A percentile compares a stretch with the other conserved stretches of the same genome.
phyloP scores from a whole-genome alignment of 2,113 vertebrate species.

The rabbit (Oryctolagus cuniculus) region DNA sequence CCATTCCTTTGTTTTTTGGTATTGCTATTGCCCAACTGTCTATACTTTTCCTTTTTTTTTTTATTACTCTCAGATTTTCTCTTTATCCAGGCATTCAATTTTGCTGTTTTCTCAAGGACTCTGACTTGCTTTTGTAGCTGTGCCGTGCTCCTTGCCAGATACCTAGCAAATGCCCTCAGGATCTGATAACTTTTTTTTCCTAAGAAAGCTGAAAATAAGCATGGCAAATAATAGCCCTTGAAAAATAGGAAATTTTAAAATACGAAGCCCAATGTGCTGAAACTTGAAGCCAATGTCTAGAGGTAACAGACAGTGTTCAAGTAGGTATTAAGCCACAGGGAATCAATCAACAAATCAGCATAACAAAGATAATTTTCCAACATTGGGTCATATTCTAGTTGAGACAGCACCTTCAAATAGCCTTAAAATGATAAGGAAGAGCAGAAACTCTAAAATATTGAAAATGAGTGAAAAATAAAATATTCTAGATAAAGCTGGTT shows the following conservation, averaged over 20 bases:
- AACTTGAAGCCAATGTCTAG: slow-evolving; percentile 41
- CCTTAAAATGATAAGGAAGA: not conserved
- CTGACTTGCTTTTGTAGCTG: slow-evolving; percentile 40
- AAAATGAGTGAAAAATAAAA: slow-evolving; percentile 42
- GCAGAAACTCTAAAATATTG: slow-evolving; percentile 1
- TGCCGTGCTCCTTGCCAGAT: slow-evolving; percentile 36
- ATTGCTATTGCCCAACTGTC: not conserved
- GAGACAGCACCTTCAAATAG: not conserved
- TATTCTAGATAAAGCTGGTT: not conserved
- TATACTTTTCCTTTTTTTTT: not conserved
- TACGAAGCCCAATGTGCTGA: slow-evolving; percentile 1
- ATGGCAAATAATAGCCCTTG: slow-evolving; percentile 47
- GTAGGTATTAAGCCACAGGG: not conserved
- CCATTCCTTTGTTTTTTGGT: slow-evolving; percentile 58
- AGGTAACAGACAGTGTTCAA: slow-evolving; percentile 28
- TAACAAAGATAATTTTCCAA: slow-evolving; percentile 49
- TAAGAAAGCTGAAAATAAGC: slow-evolving; percentile 63
- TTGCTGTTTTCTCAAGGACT: not conserved
- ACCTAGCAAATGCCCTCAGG: slow-evolving; percentile 44
- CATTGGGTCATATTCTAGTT: not conserved
- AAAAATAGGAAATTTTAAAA: slow-evolving; percentile 40
- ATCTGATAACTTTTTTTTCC: slow-evolving; percentile 35
- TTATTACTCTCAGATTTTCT: not conserved
- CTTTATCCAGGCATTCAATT: slow-evolving; percentile 19
- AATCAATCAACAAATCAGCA: slow-evolving; percentile 58